Evolutionary conservation across 2,888 invertebrate species (phyloP).

Genomic region (Hermodice carunculata): DNA sequence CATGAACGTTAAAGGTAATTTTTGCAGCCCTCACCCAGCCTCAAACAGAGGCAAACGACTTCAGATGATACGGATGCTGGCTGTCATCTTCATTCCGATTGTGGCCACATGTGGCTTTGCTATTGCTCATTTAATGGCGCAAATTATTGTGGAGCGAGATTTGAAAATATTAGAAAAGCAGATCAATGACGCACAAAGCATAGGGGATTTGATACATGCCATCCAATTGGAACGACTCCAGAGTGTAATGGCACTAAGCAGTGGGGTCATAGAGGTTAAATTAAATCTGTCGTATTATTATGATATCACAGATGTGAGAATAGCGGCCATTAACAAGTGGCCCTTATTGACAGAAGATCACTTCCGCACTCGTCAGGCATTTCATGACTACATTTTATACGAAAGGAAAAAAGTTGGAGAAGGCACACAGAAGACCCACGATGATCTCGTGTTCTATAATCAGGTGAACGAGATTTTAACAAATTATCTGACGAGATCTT

Average conservation of each 20-base stretch:
- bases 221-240: neutral
- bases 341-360: neutral
- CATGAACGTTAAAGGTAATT: too few relatives aligned
- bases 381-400: too few relatives aligned
- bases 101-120: constrained; percentile 1
- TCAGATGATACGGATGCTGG: constrained; percentile 12
- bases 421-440: too few relatives aligned
- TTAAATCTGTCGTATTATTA: neutral
- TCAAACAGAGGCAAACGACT: constrained; percentile 6
- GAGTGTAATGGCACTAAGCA: neutral
- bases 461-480: neutral
- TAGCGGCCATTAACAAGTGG: neutral
- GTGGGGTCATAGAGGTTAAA: neutral
- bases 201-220: constrained; percentile 5
- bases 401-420: too few relatives aligned
- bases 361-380: neutral
- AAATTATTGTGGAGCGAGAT: too few relatives aligned
- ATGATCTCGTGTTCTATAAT: too few relatives aligned
- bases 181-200: neutral
- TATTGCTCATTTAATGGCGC: neutral
- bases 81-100: constrained; percentile 6
- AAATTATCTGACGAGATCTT: neutral
- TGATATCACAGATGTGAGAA: neutral
- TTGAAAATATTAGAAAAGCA: too few relatives aligned
- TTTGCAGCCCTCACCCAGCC: constrained; percentile 4